A percentile compares a stretch with the other conserved stretches of the same genome.
Evolutionary conservation across 2,888 invertebrate genomes (phyloP).

Genomic region (Tenthredo mesomela): DNA sequence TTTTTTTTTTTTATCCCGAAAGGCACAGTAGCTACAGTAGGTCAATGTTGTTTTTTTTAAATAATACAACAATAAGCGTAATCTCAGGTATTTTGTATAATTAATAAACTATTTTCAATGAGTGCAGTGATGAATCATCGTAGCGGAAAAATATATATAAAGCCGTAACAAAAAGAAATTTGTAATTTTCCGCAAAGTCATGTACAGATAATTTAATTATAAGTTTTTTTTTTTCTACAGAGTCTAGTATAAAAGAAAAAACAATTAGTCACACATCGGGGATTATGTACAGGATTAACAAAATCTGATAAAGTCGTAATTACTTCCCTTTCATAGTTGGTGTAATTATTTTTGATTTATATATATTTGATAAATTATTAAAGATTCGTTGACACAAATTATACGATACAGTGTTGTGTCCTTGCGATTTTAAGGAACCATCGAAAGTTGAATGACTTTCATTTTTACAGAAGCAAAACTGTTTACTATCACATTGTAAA

Average conservation of each 20-base stretch:
- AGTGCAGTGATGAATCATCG: background rate
- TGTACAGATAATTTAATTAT: too few species aligned
- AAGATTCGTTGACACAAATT: background rate
- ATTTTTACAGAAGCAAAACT: background rate
- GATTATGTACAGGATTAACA: background rate
- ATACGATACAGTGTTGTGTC: background rate
- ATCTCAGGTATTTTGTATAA: background rate
- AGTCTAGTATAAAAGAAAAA: background rate
- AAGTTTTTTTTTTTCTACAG: background rate
- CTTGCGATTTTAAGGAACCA: background rate
- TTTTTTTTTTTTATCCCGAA: background rate
- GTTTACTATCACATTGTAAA: background rate
- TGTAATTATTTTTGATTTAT: background rate
- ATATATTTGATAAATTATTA: background rate
- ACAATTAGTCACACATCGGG: background rate
- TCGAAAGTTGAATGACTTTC: conserved; percentile 7
- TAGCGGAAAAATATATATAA: background rate
- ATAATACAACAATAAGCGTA: background rate
- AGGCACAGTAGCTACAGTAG: conserved; percentile 4
- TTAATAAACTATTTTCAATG: background rate
- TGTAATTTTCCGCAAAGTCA: too few species aligned
- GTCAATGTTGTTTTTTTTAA: conserved; percentile 17
- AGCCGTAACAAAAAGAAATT: background rate
- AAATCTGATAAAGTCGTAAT: background rate
- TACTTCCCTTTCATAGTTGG: background rate